Evolutionary conservation across 2,888 invertebrate genomes (phyloP), one percentile per base, ranked within the genome.

Genomic region (Hofmannophila pseudospretella): DNA sequence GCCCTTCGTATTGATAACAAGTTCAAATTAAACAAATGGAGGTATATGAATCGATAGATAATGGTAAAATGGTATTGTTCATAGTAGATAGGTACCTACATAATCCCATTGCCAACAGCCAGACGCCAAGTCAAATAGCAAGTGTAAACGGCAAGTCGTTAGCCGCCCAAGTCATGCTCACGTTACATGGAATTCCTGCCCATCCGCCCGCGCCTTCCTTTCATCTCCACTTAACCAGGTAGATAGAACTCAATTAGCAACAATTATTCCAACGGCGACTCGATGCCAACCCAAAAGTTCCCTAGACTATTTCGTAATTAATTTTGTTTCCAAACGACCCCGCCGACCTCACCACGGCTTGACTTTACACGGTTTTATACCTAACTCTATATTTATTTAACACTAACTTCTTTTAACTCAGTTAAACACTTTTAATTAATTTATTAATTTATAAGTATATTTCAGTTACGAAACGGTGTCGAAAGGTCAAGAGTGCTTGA

Each of bases 211-310:
- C 10, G 7, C 14, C 10, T 9, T 13, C 58, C 56, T 46, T 48
- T 49, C 50, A 16, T 51, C 57, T 50, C 58, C 58, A 52, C 57
- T 55, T 46, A 61, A 51, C 62, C 71, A 73, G 73, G 72, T 75
- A 62, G 68, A 64, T 63, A 66, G 62, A 75, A 78, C 79, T 77
- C 79, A 77, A 80, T 81, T 81, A 81, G 72, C 74, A 72, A 72
- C 81, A 79, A 77, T 81, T 80, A 81, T 72, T 70, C 69, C 66
- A 55, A 68, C 67, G 62, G 56, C 65, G 72, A 64, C 59, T 61
- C 69, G 61, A 69, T 66, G 64, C 60, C 57, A 63, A 66, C 75
- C 77, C 74, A 58, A 75, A 80, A 79, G 63, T 78, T 78, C 67
- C 56, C 61, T 60, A 57, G 71, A 73, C 78, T 75, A 77, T 78